Conservation (phyloP, 2,113 vertebrate genomes). For the Colistium nudipinnis region DNA sequence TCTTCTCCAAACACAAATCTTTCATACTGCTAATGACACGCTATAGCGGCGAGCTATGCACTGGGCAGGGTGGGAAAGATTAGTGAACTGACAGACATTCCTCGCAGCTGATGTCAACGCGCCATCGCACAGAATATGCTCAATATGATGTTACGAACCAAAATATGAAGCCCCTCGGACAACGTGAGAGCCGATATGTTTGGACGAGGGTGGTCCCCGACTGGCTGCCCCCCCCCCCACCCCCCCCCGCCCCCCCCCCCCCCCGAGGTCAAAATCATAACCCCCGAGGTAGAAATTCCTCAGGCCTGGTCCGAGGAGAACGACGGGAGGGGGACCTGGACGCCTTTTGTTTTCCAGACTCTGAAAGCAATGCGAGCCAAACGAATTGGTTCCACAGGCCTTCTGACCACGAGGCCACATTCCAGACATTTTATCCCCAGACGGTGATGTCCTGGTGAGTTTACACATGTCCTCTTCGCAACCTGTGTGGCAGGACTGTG, state of each 20-base stretch:
- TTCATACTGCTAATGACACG: constrained; percentile 71
- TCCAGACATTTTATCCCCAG: constrained; percentile 60
- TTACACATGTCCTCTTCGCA: constrained; percentile 62
- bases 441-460: constrained; percentile 54
- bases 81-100: constrained; percentile 78
- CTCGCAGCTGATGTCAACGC: constrained; percentile 73
- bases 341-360: constrained; percentile 49
- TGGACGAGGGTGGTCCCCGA: constrained; percentile 69
- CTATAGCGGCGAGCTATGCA: constrained; percentile 45
- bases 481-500: constrained; percentile 60
- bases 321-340: constrained; percentile 47
- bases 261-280: constrained; percentile 56
- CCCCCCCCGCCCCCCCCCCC: no score
- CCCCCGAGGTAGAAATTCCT: constrained; percentile 65
- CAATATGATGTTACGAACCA: constrained; percentile 68
- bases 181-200: constrained; percentile 71
- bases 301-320: constrained; percentile 31
- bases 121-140: constrained; percentile 55
- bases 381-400: constrained; percentile 37
- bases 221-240: no score
- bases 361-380: constrained; percentile 32
- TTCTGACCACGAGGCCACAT: constrained; percentile 65
- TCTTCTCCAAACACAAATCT: constrained; percentile 70
- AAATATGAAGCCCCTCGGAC: constrained; percentile 59
- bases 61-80: constrained; percentile 70